Evolutionary conservation across 2,113 vertebrate genomes (phyloP), one percentile per base, ranked within the genome.

Genomic region (Cynoglossus semilaevis): DNA sequence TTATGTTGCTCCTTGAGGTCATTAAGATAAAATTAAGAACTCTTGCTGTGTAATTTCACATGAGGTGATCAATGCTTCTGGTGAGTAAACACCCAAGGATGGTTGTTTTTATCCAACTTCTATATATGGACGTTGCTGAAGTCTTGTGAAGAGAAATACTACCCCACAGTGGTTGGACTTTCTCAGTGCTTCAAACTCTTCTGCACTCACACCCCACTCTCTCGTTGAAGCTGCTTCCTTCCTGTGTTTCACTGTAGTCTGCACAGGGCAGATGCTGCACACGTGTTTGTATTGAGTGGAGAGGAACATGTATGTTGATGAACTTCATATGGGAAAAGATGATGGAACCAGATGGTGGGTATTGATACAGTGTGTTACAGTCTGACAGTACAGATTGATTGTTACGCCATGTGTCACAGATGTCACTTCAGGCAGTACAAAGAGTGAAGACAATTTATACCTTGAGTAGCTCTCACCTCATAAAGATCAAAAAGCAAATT

Each of bases 141-240:
- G 44, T 79, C 63, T 84, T 85, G 22, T 80, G 76, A 84, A 88
- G 87, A 65, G 87, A 88, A 88, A 88, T 66, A 88, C 63, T 83
- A 87, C 87, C 87, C 85, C 87, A 87, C 87, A 87, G 87, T 88
- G 87, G 87, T 72, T 83, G 77, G 76, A 80, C 14, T 87, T 88
- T 85, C 72, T 81, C 79, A 82, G 76, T 87, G 85, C 85, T 88
- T 53, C 70, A 75, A 56, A 80, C 76, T 70, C 13, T 67, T 67
- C 57, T 44, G 48, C 48, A 66, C 48, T 51, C 56, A 53, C 17
- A 12, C 3, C 40, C 54, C 42, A 22, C 50, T 22, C 3, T 43
- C 58, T 40, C 50, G 22, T 57, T 29, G 34, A 29, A 36, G 34
- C 2, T 15, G 19, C 18, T 56, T 56, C 63, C 38, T 12, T 11